Percentiles rank a stretch among this genome's conserved stretches.
These are phyloP conservation scores for Boulengeromyrus knoepffleri DNA, from an alignment of 2,113 vertebrate genomes.

Conservation along the genomic window DNA sequence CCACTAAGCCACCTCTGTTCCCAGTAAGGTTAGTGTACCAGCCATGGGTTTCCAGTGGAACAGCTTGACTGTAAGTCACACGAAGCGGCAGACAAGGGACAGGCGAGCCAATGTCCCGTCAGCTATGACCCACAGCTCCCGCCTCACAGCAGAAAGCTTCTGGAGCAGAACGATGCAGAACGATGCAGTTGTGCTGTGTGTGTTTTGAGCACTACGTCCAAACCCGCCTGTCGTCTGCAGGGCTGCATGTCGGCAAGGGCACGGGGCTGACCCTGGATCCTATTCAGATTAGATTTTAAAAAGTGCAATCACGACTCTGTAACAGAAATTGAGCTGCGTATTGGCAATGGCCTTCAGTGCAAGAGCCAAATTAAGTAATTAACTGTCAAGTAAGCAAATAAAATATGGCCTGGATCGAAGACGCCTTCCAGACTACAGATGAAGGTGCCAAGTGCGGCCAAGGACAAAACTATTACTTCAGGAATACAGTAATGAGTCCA, in stretches of 20 bases:
- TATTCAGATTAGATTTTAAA: conserved; percentile 40
- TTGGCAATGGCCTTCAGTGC: conserved; percentile 35
- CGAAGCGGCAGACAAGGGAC: not conserved
- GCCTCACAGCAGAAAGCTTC: not conserved
- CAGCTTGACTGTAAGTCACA: not conserved
- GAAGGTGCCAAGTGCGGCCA: conserved; percentile 21
- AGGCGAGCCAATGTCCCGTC: not conserved
- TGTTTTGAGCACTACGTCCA: not conserved
- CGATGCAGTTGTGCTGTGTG: not conserved
- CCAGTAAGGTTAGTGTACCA: not conserved
- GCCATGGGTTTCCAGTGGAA: not conserved
- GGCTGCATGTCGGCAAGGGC: conserved; percentile 27
- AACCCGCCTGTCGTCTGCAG: not conserved
- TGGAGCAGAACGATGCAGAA: not conserved
- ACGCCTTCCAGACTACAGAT: not conserved
- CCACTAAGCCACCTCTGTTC: not conserved
- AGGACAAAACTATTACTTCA: conserved; percentile 28
- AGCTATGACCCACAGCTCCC: not conserved
- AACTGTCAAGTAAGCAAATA: conserved; percentile 42
- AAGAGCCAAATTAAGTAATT: conserved; percentile 41
- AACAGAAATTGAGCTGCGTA: conserved; percentile 33
- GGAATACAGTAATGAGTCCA: conserved; percentile 34
- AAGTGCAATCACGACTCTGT: conserved; percentile 36
- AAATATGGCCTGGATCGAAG: conserved; percentile 35
- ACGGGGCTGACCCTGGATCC: conserved; percentile 23